A percentile compares a stretch with the other conserved stretches of the same genome.
Conservation (phyloP, 2,113 vertebrate genomes). For the Varanus salvator region DNA sequence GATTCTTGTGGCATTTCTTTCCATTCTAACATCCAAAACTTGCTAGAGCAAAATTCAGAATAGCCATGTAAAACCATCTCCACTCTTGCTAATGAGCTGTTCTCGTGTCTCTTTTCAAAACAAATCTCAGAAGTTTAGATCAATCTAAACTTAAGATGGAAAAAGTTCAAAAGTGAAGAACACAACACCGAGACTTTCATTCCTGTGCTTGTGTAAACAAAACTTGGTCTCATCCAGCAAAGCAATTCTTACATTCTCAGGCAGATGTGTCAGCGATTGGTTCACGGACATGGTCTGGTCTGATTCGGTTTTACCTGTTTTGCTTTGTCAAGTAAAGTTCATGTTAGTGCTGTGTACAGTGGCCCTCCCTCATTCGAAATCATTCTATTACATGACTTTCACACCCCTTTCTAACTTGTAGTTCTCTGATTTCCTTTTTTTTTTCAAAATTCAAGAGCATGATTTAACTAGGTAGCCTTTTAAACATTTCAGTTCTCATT, state of each 20-base stretch:
- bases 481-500: constrained; percentile 43
- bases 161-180: too few relatives aligned
- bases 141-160: too few relatives aligned
- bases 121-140: too few relatives aligned
- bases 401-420: background rate
- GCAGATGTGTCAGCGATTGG: too few relatives aligned
- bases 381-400: background rate
- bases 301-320: background rate
- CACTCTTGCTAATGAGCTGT: too few relatives aligned
- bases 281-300: background rate
- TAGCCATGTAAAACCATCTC: too few relatives aligned
- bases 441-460: background rate
- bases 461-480: constrained; percentile 26
- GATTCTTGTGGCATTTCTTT: background rate
- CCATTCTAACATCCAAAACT: background rate
- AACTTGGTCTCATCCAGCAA: too few relatives aligned
- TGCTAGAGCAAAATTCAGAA: background rate
- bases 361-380: background rate
- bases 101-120: too few relatives aligned
- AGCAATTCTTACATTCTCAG: too few relatives aligned
- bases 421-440: background rate
- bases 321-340: background rate
- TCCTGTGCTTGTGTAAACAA: too few relatives aligned
- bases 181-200: too few relatives aligned
- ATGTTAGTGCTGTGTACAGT: too few relatives aligned